Evolutionary conservation across 2,113 vertebrate genomes (phyloP).

Genomic region (Mola mola): DNA sequence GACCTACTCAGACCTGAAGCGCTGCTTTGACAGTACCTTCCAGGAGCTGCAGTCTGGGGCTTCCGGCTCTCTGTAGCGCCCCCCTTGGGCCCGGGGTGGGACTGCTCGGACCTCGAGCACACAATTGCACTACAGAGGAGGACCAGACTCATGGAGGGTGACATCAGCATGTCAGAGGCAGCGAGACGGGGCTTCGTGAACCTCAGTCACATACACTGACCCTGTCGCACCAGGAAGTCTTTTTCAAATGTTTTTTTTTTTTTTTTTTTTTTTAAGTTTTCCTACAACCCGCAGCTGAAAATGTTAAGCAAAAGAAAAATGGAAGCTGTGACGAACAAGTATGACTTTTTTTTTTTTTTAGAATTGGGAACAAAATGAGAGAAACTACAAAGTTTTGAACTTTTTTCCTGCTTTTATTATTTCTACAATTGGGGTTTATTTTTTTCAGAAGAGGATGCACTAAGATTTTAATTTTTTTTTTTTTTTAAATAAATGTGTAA

Average conservation of each 20-base stretch:
- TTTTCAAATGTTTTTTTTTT: slow-evolving; percentile 80
- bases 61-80: slow-evolving; percentile 95
- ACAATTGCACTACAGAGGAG: slow-evolving; percentile 96
- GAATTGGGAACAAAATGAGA: slow-evolving; percentile 87
- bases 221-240: slow-evolving; percentile 90
- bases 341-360: slow-evolving; percentile 87
- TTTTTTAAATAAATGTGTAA: slow-evolving; percentile 83
- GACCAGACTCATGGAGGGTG: slow-evolving; percentile 65
- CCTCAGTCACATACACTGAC: slow-evolving; percentile 97
- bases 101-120: slow-evolving; percentile 85
- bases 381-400: slow-evolving; percentile 82
- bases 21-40: slow-evolving; percentile 99
- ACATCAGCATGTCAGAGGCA: slow-evolving; percentile 74
- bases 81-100: slow-evolving; percentile 68
- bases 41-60: slow-evolving; percentile 96
- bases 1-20: slow-evolving; percentile 98
- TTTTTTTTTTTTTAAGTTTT: slow-evolving; percentile 85
- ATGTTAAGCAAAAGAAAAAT: slow-evolving; percentile 64
- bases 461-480: slow-evolving; percentile 97
- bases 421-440: slow-evolving; percentile 79
- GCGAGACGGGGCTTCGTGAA: slow-evolving; percentile 83
- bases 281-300: slow-evolving; percentile 87
- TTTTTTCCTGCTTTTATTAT: slow-evolving; percentile 90
- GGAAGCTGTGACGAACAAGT: slow-evolving; percentile 77
- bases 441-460: slow-evolving; percentile 95